These are phyloP conservation scores for Tenthredo mesomela DNA, from an alignment of 2,888 invertebrate genomes.

Conservation along the genomic window DNA sequence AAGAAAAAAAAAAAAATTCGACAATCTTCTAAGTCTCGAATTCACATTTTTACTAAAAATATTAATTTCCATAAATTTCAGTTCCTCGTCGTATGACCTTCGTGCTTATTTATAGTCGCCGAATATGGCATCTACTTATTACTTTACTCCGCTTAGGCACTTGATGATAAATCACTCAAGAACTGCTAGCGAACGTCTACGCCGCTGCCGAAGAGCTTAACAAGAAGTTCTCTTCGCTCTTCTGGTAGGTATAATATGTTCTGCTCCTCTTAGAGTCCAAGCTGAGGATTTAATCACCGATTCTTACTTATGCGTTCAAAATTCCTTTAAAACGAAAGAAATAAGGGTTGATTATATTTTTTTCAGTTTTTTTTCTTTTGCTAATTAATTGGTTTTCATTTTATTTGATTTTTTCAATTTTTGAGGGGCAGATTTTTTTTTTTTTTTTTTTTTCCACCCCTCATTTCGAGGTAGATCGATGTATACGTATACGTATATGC, in stretches of 20 bases:
- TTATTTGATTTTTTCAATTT: neutral
- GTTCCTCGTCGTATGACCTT: too few relatives aligned
- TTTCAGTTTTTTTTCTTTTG: too few relatives aligned
- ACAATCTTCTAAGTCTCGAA: neutral
- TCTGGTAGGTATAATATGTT: neutral
- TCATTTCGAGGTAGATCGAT: neutral
- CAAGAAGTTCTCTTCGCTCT: constrained; percentile 26
- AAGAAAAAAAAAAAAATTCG: too few relatives aligned
- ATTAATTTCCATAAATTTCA: too few relatives aligned
- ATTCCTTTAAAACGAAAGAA: neutral
- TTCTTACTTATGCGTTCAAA: too few relatives aligned
- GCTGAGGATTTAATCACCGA: constrained; percentile 29
- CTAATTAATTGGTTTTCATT: too few relatives aligned
- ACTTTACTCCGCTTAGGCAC: too few relatives aligned
- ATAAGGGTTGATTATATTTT: too few relatives aligned
- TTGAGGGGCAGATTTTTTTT: neutral
- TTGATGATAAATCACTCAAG: constrained; percentile 31
- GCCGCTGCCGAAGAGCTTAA: constrained; percentile 36
- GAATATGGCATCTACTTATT: too few relatives aligned
- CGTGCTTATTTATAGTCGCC: too few relatives aligned
- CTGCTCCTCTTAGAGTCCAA: neutral
- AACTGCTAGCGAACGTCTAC: neutral
- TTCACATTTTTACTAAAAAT: neutral
- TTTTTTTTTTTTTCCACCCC: neutral
- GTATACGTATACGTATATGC: too few relatives aligned